Conservation (phyloP, 1,140 invertebrate genomes). For the Drosophila serrata region DNA sequence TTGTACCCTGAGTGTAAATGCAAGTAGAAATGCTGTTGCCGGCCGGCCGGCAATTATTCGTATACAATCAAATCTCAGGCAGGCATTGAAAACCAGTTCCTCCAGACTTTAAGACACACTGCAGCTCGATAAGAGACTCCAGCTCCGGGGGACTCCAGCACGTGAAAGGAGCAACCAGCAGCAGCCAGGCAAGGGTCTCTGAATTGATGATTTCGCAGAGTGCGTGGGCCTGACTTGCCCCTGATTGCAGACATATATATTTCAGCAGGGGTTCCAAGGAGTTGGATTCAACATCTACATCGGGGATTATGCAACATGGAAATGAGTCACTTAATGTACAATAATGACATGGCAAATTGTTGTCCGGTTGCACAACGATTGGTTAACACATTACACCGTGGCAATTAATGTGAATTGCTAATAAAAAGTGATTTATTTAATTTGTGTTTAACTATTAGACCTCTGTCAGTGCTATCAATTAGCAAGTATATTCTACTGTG, state of each 20-base stretch:
- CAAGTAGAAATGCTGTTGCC: constrained; percentile 36
- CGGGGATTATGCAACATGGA: constrained; percentile 44
- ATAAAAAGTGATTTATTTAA: constrained; percentile 57
- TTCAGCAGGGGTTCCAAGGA: constrained; percentile 25
- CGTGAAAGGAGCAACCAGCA: constrained; percentile 29
- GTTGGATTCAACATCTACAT: constrained; percentile 27
- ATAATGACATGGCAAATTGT: constrained; percentile 46
- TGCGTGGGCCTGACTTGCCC: constrained; percentile 46
- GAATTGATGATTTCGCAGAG: constrained; percentile 13
- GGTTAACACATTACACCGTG: constrained; percentile 16
- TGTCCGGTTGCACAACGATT: constrained; percentile 32
- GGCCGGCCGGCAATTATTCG: constrained; percentile 42
- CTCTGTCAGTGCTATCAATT: constrained; percentile 38
- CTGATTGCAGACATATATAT: constrained; percentile 53
- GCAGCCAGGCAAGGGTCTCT: constrained; percentile 13
- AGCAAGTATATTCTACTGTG: constrained; percentile 24
- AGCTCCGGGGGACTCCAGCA: constrained; percentile 9
- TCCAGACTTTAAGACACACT: constrained; percentile 14
- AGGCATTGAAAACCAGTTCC: constrained; percentile 48
- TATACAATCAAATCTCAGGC: constrained; percentile 30
- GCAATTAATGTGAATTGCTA: constrained; percentile 27
- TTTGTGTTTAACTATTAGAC: constrained; percentile 22
- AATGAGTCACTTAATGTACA: constrained; percentile 53
- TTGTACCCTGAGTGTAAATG: background rate
- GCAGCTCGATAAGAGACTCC: constrained; percentile 37